Conservation (phyloP, 2,113 vertebrate species). For the Leiothrix lutea region DNA sequence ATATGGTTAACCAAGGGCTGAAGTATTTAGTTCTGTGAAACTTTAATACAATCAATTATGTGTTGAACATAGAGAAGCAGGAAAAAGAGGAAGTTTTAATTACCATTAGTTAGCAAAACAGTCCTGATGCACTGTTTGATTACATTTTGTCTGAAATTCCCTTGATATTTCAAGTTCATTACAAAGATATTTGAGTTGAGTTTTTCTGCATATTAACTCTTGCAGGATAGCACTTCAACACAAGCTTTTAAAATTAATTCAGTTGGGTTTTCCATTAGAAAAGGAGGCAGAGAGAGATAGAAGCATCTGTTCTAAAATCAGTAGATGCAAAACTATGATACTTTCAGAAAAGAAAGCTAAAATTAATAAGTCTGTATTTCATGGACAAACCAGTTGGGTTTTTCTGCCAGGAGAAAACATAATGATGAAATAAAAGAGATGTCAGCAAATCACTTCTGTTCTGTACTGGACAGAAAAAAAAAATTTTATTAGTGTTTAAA, state of each 20-base stretch:
- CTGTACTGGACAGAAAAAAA: neutral
- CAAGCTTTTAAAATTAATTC: neutral
- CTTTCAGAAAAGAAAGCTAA: neutral
- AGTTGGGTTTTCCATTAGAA: neutral
- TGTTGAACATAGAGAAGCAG: neutral
- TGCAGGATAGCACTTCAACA: neutral
- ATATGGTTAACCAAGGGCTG: constrained; percentile 25
- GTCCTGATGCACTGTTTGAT: neutral
- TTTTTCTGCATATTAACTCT: neutral
- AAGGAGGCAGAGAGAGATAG: neutral
- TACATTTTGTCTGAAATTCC: neutral
- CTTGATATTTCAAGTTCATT: constrained; percentile 28
- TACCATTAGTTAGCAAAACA: constrained; percentile 36
- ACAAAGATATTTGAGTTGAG: neutral
- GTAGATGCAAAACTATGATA: neutral
- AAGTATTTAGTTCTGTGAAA: constrained; percentile 56
- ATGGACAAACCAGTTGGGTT: neutral
- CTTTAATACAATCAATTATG: constrained; percentile 43
- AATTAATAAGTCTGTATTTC: neutral
- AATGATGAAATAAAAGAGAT: neutral
- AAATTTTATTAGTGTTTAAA: neutral
- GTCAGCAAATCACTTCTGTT: neutral
- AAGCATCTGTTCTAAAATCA: neutral
- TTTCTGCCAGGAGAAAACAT: neutral
- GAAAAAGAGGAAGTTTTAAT: constrained; percentile 32